Evolutionary conservation across 2,888 invertebrate species (phyloP).

Genomic region (Lasioglossum villosulum): DNA sequence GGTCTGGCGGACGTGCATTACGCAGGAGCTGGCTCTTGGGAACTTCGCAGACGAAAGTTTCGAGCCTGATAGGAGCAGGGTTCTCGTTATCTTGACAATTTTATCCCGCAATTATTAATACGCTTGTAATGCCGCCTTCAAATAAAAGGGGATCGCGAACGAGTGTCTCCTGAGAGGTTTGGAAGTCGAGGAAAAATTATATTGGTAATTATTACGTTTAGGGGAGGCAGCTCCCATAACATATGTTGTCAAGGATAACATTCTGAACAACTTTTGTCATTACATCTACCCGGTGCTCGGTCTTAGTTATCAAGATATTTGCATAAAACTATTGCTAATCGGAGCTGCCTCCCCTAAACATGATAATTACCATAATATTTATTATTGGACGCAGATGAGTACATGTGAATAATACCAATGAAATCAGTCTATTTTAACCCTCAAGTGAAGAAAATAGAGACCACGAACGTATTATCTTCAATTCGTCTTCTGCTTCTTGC

Average conservation of each 20-base stretch:
- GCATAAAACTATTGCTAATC: too few relatives aligned
- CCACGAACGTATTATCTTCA: neutral
- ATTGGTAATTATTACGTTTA: too few relatives aligned
- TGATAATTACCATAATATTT: too few relatives aligned
- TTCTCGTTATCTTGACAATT: neutral
- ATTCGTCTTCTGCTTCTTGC: too few relatives aligned
- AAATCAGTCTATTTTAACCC: neutral
- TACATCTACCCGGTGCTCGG: too few relatives aligned
- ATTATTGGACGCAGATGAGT: too few relatives aligned
- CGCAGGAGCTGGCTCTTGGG: neutral
- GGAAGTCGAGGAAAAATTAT: neutral
- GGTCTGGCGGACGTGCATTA: neutral
- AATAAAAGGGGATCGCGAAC: neutral
- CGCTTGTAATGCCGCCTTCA: neutral
- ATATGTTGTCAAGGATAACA: too few relatives aligned
- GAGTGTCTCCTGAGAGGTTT: neutral
- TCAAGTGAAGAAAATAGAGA: neutral
- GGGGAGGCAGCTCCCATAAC: too few relatives aligned
- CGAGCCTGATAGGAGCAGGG: neutral
- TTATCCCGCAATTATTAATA: neutral
- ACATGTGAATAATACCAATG: neutral
- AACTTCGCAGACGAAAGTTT: neutral
- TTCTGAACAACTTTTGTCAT: too few relatives aligned
- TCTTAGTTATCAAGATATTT: too few relatives aligned
- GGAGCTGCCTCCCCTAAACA: too few relatives aligned